Percentiles rank a stretch among this genome's conserved stretches.
phyloP scores from a whole-genome alignment of 2,113 vertebrate species.

The Tragelaphus strepsiceros region DNA sequence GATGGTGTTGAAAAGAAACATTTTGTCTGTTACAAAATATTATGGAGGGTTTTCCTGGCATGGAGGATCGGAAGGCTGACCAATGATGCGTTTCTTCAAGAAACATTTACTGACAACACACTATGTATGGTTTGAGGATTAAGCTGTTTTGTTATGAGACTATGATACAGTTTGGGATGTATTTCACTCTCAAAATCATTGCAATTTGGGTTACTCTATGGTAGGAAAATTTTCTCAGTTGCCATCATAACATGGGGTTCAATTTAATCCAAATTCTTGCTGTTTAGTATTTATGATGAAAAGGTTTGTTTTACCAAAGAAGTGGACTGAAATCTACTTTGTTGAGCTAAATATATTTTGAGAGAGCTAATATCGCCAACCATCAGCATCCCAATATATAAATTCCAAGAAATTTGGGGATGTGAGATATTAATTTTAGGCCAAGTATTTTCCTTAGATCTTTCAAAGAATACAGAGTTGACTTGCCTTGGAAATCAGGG shows the following conservation, averaged over 20 bases:
- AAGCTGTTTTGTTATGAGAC: not conserved
- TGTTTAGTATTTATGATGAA: constrained; percentile 9
- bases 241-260: not conserved
- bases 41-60: not conserved
- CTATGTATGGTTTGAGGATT: not conserved
- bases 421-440: constrained; percentile 56
- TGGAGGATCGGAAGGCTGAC: not conserved
- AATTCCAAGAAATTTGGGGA: constrained; percentile 58
- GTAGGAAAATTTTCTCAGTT: not conserved
- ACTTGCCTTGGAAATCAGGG: constrained; percentile 66
- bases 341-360: constrained; percentile 45
- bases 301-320: constrained; percentile 30
- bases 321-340: not conserved
- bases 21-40: not conserved
- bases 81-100: not conserved
- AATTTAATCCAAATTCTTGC: constrained; percentile 16
- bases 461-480: not conserved
- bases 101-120: not conserved
- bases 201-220: not conserved
- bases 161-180: not conserved
- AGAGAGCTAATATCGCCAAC: constrained; percentile 16
- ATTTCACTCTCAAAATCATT: not conserved
- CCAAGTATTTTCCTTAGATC: constrained; percentile 43
- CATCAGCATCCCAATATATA: constrained; percentile 41
- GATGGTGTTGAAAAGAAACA: not conserved